A percentile compares a stretch with the other conserved stretches of the same genome.
phyloP scores from a whole-genome alignment of 2,888 invertebrate species.

The Schizaphis graminum region DNA sequence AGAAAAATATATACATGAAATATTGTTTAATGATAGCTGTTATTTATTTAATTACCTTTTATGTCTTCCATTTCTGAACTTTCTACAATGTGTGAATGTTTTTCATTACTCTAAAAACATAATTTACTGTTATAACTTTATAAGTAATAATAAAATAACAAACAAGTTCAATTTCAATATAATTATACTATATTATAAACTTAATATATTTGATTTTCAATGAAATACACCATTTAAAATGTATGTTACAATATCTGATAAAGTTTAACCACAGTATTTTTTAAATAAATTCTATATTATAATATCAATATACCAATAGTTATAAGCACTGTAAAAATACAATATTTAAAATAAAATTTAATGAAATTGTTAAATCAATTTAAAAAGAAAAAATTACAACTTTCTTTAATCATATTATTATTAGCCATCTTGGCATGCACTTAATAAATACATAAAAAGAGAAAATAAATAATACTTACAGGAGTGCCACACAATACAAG shows the following conservation, averaged over 20 bases:
- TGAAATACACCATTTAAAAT: background rate
- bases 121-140: background rate
- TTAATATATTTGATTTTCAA: background rate
- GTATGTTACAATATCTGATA: background rate
- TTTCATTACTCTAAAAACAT: constrained; percentile 47
- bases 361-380: background rate
- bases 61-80: constrained; percentile 19
- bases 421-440: background rate
- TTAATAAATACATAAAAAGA: background rate
- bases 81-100: constrained; percentile 8
- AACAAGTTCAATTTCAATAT: background rate
- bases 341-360: background rate
- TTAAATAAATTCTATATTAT: background rate
- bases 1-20: background rate
- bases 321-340: background rate
- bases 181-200: background rate
- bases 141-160: background rate
- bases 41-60: constrained; percentile 36
- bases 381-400: background rate
- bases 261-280: background rate
- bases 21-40: background rate
- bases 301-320: background rate
- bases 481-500: background rate
- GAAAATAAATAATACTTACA: constrained; percentile 41
- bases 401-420: background rate